Evolutionary conservation across 2,888 invertebrate genomes (phyloP).

Genomic region (Clepsis dumicolana): DNA sequence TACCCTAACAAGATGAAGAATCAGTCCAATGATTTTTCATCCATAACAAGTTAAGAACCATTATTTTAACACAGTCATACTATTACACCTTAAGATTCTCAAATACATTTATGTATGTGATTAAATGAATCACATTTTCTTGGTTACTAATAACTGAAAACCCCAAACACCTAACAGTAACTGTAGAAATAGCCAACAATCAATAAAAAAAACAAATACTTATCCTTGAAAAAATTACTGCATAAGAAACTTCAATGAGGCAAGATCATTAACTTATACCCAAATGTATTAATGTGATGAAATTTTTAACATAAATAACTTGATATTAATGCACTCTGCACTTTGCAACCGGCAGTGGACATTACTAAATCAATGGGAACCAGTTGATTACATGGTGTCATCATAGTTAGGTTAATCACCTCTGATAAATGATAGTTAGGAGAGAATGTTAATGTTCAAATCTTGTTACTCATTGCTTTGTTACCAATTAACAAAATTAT

Average conservation of each 20-base stretch:
- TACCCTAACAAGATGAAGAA: not conserved
- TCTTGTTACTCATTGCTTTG: constrained; percentile 26
- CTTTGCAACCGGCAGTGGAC: constrained; percentile 47
- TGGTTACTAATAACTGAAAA: not conserved
- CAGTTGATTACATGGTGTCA: constrained; percentile 49
- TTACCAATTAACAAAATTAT: constrained; percentile 8
- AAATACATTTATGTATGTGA: no score
- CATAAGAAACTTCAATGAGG: constrained; percentile 2
- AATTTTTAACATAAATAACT: constrained; percentile 28
- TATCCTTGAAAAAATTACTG: constrained; percentile 27
- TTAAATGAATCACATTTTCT: not conserved
- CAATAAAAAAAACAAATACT: constrained; percentile 1
- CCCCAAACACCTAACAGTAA: not conserved
- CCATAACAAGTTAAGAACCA: not conserved
- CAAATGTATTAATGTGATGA: constrained; percentile 28
- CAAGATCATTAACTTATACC: constrained; percentile 20
- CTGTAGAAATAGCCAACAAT: not conserved
- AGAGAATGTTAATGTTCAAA: constrained; percentile 24
- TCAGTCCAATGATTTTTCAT: not conserved
- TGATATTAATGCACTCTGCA: constrained; percentile 29
- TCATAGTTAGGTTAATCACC: constrained; percentile 52
- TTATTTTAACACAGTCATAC: not conserved
- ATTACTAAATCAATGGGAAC: constrained; percentile 52
- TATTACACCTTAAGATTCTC: not conserved
- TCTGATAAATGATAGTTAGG: constrained; percentile 34